Evolutionary conservation across 2,888 invertebrate species (phyloP).

Genomic region (Phanerotoma sp.): DNA sequence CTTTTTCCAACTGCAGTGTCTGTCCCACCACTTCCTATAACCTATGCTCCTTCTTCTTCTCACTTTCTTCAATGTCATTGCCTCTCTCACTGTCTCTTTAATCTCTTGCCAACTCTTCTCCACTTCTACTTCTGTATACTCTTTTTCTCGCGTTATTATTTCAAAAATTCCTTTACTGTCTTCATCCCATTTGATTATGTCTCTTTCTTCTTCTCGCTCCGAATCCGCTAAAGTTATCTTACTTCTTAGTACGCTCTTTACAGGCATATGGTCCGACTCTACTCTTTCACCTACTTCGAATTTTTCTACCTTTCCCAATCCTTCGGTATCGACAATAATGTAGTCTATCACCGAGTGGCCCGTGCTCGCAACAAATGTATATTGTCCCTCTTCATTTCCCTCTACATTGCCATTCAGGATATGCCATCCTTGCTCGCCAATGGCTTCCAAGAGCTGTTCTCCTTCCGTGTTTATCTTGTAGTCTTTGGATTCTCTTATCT

Average conservation of each 20-base stretch:
- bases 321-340: conserved; percentile 3
- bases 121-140: neutral
- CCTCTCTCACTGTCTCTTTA: neutral
- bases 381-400: conserved; percentile 25
- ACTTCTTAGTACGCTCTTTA: neutral
- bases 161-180: too few species aligned
- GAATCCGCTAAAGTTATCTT: neutral
- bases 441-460: neutral
- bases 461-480: conserved; percentile 19
- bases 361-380: conserved; percentile 14
- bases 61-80: neutral
- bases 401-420: conserved; percentile 22
- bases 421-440: conserved; percentile 24
- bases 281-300: neutral
- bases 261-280: conserved; percentile 9
- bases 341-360: conserved; percentile 21
- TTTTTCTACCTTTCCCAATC: neutral
- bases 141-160: neutral
- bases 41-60: neutral
- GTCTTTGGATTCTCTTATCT: conserved; percentile 20
- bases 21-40: conserved; percentile 12
- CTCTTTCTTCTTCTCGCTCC: neutral
- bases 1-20: conserved; percentile 4
- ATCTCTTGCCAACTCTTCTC: neutral
- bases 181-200: neutral